These are phyloP conservation scores for Trinectes maculatus DNA, from an alignment of 2,113 vertebrate genomes.

Conservation along the genomic window DNA sequence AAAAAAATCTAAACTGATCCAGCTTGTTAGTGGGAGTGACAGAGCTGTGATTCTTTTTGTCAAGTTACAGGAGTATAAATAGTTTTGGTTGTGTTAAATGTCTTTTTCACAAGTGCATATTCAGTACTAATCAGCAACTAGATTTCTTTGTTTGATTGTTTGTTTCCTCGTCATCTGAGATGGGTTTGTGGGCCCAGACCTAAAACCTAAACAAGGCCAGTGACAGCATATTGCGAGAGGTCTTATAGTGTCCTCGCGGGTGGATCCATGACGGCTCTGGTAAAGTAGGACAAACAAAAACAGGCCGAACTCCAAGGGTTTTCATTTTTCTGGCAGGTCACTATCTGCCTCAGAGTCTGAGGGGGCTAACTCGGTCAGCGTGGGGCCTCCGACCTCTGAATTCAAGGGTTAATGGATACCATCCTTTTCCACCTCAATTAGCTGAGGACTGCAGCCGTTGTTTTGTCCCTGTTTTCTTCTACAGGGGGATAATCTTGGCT, in stretches of 20 bases:
- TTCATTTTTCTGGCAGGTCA: slow-evolving; percentile 64
- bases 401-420: slow-evolving; percentile 64
- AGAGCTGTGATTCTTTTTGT: neutral
- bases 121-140: slow-evolving; percentile 22
- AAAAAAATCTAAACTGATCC: neutral
- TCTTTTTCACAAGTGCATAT: slow-evolving; percentile 18
- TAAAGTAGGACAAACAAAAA: slow-evolving; percentile 60
- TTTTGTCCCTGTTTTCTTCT: slow-evolving; percentile 26
- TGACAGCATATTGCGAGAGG: slow-evolving; percentile 41
- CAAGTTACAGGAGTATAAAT: neutral
- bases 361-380: slow-evolving; percentile 49
- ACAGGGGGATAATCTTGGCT: slow-evolving; percentile 54
- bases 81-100: slow-evolving; percentile 1
- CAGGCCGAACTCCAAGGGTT: slow-evolving; percentile 46
- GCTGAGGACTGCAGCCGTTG: slow-evolving; percentile 22
- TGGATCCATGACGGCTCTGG: slow-evolving; percentile 25
- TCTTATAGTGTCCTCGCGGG: slow-evolving; percentile 35
- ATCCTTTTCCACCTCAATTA: slow-evolving; percentile 61
- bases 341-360: slow-evolving; percentile 32
- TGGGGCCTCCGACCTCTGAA: slow-evolving; percentile 59
- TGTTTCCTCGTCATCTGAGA: slow-evolving; percentile 51
- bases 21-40: neutral
- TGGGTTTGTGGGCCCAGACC: slow-evolving; percentile 48
- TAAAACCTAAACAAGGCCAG: slow-evolving; percentile 56
- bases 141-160: slow-evolving; percentile 31